Evolutionary conservation across 1,140 invertebrate genomes (phyloP).

Genomic region (Apis laboriosa): DNA sequence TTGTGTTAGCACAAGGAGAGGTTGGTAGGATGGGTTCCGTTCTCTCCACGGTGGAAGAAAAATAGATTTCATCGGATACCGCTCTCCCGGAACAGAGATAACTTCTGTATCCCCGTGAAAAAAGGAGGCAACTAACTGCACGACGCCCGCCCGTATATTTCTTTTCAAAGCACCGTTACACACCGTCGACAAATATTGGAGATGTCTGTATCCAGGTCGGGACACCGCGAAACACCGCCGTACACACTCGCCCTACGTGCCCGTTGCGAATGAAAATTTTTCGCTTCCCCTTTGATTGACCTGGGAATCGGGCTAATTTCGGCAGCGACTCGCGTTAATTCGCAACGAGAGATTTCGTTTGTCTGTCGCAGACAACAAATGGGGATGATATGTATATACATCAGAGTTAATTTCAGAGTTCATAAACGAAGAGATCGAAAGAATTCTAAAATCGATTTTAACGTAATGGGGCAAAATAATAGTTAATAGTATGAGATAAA

Average conservation of each 20-base stretch:
- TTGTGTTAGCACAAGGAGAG: constrained; percentile 37
- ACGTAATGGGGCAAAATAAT: no score
- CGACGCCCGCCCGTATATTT: constrained; percentile 36
- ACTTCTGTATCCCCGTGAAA: constrained; percentile 60
- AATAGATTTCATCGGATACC: constrained; percentile 61
- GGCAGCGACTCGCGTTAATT: no score
- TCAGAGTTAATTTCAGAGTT: no score
- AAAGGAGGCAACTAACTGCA: constrained; percentile 36
- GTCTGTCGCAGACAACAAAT: no score
- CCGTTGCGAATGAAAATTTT: no score
- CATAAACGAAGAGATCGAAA: no score
- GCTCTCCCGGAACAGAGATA: constrained; percentile 47
- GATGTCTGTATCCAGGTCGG: background rate
- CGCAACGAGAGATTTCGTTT: no score
- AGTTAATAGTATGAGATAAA: no score
- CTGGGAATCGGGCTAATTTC: no score
- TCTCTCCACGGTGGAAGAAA: constrained; percentile 46
- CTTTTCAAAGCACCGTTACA: constrained; percentile 44
- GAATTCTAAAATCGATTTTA: no score
- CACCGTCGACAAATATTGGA: constrained; percentile 26
- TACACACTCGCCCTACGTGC: background rate
- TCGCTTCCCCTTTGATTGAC: no score
- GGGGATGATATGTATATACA: no score
- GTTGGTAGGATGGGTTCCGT: constrained; percentile 38
- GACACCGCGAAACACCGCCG: background rate